Conservation (phyloP, 2,113 vertebrate genomes). For the Suncus etruscus region DNA sequence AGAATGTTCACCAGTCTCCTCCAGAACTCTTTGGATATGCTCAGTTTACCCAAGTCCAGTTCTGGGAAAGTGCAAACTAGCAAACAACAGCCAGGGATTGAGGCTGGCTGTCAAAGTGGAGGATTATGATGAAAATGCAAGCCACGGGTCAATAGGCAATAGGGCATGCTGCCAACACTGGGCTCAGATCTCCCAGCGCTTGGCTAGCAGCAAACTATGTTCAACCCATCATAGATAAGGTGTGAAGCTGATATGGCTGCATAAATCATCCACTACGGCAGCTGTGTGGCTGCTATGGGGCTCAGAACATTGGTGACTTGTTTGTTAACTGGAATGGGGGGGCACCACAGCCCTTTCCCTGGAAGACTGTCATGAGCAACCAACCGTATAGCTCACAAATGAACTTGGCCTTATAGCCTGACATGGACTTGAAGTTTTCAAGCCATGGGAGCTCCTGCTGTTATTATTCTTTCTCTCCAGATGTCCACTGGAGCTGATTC, state of each 20-base stretch:
- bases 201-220: neutral
- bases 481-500: neutral
- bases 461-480: neutral
- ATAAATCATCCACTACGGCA: neutral
- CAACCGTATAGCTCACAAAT: fast-evolving
- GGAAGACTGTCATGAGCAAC: neutral
- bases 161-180: slow-evolving; percentile 41
- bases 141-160: neutral
- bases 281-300: neutral
- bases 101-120: neutral
- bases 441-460: neutral
- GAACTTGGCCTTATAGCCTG: neutral
- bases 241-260: neutral
- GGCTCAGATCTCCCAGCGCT: neutral
- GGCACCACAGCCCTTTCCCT: neutral
- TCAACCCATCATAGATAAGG: neutral
- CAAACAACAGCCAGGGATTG: neutral
- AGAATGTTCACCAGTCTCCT: neutral
- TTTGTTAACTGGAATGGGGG: neutral
- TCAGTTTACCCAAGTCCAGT: neutral
- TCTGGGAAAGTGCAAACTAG: slow-evolving; percentile 23
- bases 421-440: neutral
- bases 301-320: too few relatives aligned
- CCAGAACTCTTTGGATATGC: slow-evolving; percentile 1
- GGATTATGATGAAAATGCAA: slow-evolving; percentile 44